These are phyloP conservation scores for Eupithecia pulchellata DNA, from an alignment of 2,888 invertebrate species.

Conservation along the genomic window DNA sequence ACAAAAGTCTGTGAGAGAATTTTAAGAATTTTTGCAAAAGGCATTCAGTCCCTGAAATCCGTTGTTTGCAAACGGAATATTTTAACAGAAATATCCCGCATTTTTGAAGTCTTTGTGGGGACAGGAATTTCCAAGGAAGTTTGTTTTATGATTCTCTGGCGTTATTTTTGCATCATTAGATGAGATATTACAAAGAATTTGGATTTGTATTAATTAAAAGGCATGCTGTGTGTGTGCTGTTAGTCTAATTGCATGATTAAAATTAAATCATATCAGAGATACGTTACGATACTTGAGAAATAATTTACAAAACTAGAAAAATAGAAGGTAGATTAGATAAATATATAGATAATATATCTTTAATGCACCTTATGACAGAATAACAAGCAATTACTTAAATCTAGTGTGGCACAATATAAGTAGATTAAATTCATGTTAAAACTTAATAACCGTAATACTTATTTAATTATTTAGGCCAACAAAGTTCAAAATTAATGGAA, in stretches of 20 bases:
- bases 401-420: too few relatives aligned
- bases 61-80: slow-evolving; percentile 37
- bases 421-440: too few relatives aligned
- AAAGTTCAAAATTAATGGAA: background rate
- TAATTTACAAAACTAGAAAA: too few relatives aligned
- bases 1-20: slow-evolving; percentile 17
- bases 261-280: background rate
- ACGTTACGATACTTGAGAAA: too few relatives aligned
- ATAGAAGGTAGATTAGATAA: too few relatives aligned
- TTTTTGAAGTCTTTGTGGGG: slow-evolving; percentile 28
- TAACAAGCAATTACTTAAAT: too few relatives aligned
- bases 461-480: too few relatives aligned
- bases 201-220: background rate
- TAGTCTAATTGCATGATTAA: too few relatives aligned
- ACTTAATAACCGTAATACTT: too few relatives aligned
- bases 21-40: slow-evolving; percentile 19
- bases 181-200: background rate
- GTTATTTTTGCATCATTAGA: slow-evolving; percentile 2
- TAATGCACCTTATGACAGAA: too few relatives aligned
- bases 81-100: slow-evolving; percentile 35
- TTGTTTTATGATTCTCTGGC: slow-evolving; percentile 9
- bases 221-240: too few relatives aligned
- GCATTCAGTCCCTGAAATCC: slow-evolving; percentile 9
- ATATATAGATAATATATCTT: too few relatives aligned
- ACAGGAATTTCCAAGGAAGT: slow-evolving; percentile 16